These are phyloP conservation scores for Holacanthus passer DNA, from an alignment of 2,113 vertebrate species.

Conservation along the genomic window DNA sequence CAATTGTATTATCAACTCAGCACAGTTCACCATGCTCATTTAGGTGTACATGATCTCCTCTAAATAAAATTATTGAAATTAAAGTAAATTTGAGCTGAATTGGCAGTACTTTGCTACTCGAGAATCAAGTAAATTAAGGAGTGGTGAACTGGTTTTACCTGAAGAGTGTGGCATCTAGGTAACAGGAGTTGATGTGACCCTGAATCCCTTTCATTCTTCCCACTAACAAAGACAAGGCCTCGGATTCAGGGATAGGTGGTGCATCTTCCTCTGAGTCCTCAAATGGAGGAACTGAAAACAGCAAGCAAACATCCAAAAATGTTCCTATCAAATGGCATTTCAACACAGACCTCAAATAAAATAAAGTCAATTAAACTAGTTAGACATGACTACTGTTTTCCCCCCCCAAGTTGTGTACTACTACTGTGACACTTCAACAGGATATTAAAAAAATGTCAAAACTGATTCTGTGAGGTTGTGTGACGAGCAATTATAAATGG, in stretches of 20 bases:
- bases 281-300: conserved; percentile 60
- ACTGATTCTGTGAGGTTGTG: neutral
- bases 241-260: conserved; percentile 78
- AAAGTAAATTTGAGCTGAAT: neutral
- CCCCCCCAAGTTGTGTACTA: too few species aligned
- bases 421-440: neutral
- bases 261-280: conserved; percentile 71
- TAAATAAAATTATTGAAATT: neutral
- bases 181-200: conserved; percentile 88
- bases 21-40: conserved; percentile 2
- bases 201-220: conserved; percentile 88
- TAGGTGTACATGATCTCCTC: neutral
- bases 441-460: neutral
- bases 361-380: neutral
- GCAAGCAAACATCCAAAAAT: neutral
- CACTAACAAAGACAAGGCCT: conserved; percentile 76
- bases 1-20: conserved; percentile 7
- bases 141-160: conserved; percentile 75
- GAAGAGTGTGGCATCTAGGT: conserved; percentile 88
- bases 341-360: neutral
- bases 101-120: neutral
- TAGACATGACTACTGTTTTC: neutral
- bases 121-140: neutral
- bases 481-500: neutral
- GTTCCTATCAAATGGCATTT: neutral